These are phyloP conservation scores for Meiosimyza platycephala DNA, from an alignment of 2,888 invertebrate species.

Conservation along the genomic window DNA sequence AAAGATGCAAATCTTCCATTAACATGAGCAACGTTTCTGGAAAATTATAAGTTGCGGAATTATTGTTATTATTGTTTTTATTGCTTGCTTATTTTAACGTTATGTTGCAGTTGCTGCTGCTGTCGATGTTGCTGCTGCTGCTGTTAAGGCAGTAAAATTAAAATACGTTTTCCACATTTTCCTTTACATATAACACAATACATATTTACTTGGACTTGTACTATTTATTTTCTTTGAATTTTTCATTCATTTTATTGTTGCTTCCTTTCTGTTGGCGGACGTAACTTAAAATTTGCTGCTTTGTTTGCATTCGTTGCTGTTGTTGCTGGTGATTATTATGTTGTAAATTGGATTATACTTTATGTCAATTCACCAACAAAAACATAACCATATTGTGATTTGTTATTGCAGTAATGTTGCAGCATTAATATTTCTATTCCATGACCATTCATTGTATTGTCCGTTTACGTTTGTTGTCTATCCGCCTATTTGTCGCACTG, in stretches of 20 bases:
- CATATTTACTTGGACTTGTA: too few relatives aligned
- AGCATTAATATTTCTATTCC: too few relatives aligned
- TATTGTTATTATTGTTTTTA: background rate
- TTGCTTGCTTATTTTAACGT: background rate
- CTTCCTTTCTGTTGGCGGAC: too few relatives aligned
- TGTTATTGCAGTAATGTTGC: too few relatives aligned
- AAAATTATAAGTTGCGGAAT: background rate
- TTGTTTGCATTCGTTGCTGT: slow-evolving; percentile 43
- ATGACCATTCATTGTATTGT: too few relatives aligned
- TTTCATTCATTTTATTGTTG: background rate
- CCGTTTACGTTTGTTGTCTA: too few relatives aligned
- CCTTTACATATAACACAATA: background rate
- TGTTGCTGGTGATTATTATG: slow-evolving; percentile 25
- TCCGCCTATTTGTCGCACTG: too few relatives aligned
- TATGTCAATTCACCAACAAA: slow-evolving; percentile 38
- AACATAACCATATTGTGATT: too few relatives aligned
- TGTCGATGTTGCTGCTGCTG: slow-evolving; percentile 37
- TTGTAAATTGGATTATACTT: slow-evolving; percentile 43
- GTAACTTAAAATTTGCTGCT: slow-evolving; percentile 46
- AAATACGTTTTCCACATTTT: slow-evolving; percentile 48
- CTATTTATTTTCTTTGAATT: too few relatives aligned
- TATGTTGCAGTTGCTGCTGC: slow-evolving; percentile 1
- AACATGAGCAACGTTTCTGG: too few relatives aligned
- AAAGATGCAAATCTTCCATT: too few relatives aligned
- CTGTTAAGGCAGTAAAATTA: slow-evolving; percentile 39